Conservation (phyloP, 2,797 vertebrate species). For the Pipistrellus nathusii region DNA sequence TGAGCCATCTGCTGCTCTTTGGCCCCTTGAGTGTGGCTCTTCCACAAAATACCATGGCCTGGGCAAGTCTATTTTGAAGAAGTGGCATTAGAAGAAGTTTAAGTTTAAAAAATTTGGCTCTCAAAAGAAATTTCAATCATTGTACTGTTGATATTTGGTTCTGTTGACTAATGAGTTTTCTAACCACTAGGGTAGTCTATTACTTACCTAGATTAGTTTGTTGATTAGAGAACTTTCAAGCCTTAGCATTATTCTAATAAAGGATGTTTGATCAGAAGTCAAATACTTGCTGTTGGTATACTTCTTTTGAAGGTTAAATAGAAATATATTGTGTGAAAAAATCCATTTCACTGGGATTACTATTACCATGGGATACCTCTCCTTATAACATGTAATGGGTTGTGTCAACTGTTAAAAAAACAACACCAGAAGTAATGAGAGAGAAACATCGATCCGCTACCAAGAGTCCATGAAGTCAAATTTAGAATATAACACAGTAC, state of each 20-base stretch:
- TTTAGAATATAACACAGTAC: background rate
- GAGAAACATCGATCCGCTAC: too few relatives aligned
- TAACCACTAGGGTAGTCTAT: background rate
- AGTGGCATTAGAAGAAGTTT: too few relatives aligned
- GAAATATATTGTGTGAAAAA: background rate
- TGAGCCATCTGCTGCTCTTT: too few relatives aligned
- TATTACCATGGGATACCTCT: background rate
- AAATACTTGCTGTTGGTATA: background rate
- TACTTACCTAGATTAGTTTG: background rate
- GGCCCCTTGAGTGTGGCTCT: too few relatives aligned
- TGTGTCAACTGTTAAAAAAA: background rate
- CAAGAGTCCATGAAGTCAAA: background rate
- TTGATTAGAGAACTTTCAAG: background rate
- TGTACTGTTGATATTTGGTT: too few relatives aligned
- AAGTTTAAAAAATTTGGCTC: too few relatives aligned
- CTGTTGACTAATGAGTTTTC: too few relatives aligned
- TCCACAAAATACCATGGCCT: too few relatives aligned
- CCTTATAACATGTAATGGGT: background rate
- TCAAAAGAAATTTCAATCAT: too few relatives aligned
- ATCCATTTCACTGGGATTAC: background rate
- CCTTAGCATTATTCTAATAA: background rate
- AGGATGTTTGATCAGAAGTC: background rate
- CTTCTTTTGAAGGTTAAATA: background rate
- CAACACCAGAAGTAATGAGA: background rate
- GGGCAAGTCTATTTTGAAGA: too few relatives aligned